Conservation (phyloP, 2,888 invertebrate species). For the Erebia palarica region DNA sequence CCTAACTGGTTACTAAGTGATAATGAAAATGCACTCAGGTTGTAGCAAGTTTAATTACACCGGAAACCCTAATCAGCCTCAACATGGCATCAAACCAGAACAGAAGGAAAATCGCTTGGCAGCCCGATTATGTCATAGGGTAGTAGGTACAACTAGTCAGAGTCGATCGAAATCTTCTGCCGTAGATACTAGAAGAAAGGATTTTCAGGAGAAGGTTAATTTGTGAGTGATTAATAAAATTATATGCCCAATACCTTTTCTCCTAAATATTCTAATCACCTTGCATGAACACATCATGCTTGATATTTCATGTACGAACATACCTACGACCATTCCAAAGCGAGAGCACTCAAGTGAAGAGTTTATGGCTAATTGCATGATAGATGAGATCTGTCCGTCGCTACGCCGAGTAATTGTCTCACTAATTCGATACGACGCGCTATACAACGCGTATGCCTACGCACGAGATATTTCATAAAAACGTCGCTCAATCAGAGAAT, state of each 20-base stretch:
- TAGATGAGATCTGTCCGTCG: constrained; percentile 53
- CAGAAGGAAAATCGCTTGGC: too few species aligned
- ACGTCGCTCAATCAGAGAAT: not conserved
- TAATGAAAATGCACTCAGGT: too few species aligned
- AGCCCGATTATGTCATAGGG: too few species aligned
- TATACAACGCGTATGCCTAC: not conserved
- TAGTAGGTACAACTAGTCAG: too few species aligned
- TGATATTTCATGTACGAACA: not conserved
- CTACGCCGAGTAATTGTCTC: constrained; percentile 68
- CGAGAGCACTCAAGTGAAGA: constrained; percentile 61
- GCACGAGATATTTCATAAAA: constrained; percentile 9
- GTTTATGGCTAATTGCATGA: constrained; percentile 68
- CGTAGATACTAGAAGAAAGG: too few species aligned
- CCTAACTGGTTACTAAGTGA: too few species aligned
- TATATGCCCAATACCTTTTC: not conserved
- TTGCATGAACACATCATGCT: not conserved
- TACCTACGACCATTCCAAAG: constrained; percentile 39
- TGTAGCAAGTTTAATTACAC: too few species aligned
- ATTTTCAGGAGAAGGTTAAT: too few species aligned
- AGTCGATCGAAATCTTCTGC: too few species aligned
- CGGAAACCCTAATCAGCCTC: too few species aligned
- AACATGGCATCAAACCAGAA: too few species aligned
- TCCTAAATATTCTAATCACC: not conserved
- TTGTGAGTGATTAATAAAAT: not conserved
- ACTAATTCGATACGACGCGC: constrained; percentile 55